These are phyloP conservation scores for Xiphias gladius DNA, from an alignment of 2,113 vertebrate genomes.

Conservation along the genomic window DNA sequence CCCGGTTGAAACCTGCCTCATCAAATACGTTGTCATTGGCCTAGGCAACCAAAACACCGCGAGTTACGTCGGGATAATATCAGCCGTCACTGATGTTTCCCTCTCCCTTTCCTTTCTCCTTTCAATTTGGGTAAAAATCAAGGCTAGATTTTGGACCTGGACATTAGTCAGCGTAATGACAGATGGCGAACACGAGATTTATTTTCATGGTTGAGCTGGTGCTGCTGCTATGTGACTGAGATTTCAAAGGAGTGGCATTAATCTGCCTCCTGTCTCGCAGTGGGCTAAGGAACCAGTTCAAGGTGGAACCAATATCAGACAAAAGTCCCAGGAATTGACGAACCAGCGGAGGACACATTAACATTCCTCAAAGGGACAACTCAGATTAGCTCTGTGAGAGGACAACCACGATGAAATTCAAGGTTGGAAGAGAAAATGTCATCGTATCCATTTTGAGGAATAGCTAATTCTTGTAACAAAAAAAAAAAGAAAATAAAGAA, in stretches of 20 bases:
- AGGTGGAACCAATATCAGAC: slow-evolving; percentile 74
- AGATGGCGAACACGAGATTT: slow-evolving; percentile 78
- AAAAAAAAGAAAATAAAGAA: too few relatives aligned
- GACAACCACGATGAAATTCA: slow-evolving; percentile 4
- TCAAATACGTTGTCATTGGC: slow-evolving; percentile 36
- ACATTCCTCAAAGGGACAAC: slow-evolving; percentile 41
- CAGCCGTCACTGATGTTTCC: slow-evolving; percentile 8
- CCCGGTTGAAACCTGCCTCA: slow-evolving; percentile 31
- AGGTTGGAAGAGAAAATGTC: not conserved
- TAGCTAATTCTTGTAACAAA: not conserved
- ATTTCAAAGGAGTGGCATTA: slow-evolving; percentile 79
- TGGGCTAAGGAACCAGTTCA: slow-evolving; percentile 77
- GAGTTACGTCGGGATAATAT: slow-evolving; percentile 2
- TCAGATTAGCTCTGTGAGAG: slow-evolving; percentile 22
- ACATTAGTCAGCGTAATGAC: slow-evolving; percentile 68
- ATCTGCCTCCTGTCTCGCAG: slow-evolving; percentile 69
- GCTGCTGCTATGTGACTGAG: slow-evolving; percentile 69
- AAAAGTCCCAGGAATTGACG: slow-evolving; percentile 66
- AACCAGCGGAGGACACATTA: slow-evolving; percentile 47
- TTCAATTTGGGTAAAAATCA: slow-evolving; percentile 80
- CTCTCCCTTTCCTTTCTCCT: slow-evolving; percentile 18
- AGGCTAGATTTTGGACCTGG: slow-evolving; percentile 65
- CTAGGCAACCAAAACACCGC: not conserved
- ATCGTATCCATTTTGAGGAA: not conserved
- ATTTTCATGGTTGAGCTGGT: slow-evolving; percentile 68